Conservation (phyloP, 2,888 invertebrate genomes). For the Lochmaea crataegi region DNA sequence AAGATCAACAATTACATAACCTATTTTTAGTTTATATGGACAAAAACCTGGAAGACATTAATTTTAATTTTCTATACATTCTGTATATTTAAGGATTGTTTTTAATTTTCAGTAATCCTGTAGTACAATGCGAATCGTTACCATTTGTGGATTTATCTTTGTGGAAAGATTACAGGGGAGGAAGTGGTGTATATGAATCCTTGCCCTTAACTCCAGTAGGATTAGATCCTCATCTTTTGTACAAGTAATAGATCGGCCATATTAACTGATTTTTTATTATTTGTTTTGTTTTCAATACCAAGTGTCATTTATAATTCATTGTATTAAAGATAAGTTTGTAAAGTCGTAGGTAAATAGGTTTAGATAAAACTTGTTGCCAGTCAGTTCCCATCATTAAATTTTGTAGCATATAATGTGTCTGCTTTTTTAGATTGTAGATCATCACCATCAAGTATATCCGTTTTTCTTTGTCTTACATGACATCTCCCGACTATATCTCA, state of each 20-base stretch:
- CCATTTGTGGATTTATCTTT: slow-evolving; percentile 72
- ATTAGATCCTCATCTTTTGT: slow-evolving; percentile 14
- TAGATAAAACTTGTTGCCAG: neutral
- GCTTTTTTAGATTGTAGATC: too few relatives aligned
- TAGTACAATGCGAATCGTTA: slow-evolving; percentile 70
- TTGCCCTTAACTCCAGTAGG: neutral
- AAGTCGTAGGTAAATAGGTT: neutral
- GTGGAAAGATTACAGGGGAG: slow-evolving; percentile 67
- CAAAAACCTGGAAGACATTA: too few relatives aligned
- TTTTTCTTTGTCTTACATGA: too few relatives aligned
- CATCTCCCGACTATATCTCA: too few relatives aligned
- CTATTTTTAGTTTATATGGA: too few relatives aligned
- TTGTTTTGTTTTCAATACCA: neutral
- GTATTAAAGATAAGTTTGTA: neutral
- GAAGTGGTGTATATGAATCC: neutral
- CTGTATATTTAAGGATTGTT: neutral
- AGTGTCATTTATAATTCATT: neutral
- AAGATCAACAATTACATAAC: too few relatives aligned
- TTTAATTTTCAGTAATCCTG: slow-evolving; percentile 68
- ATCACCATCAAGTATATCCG: too few relatives aligned
- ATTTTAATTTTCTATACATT: neutral
- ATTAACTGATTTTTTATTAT: slow-evolving; percentile 55
- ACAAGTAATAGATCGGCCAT: slow-evolving; percentile 31
- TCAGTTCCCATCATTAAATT: neutral
- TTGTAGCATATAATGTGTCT: too few relatives aligned